phyloP scores from a whole-genome alignment of 2,113 vertebrate species.

The Rhinoptilus africanus region DNA sequence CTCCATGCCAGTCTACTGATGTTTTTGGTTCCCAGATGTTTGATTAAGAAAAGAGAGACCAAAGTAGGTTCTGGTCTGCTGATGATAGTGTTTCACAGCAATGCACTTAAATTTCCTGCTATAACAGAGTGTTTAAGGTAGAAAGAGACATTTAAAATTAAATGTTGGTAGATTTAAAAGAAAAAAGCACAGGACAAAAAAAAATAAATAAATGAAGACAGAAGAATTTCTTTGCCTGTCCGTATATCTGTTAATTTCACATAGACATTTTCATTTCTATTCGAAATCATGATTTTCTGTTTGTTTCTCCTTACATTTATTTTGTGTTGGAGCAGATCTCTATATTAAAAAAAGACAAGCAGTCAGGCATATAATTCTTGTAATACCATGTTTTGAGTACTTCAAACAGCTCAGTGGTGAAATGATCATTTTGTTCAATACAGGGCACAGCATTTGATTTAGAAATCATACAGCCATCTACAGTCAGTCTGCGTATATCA shows the following conservation, averaged over 20 bases:
- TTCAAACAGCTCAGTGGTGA: not conserved
- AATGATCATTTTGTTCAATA: not conserved
- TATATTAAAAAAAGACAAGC: not conserved
- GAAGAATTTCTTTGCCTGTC: not conserved
- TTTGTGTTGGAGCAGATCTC: not conserved
- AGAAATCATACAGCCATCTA: slow-evolving; percentile 48
- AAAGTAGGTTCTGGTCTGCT: slow-evolving; percentile 34
- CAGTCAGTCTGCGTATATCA: not conserved
- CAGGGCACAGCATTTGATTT: not conserved
- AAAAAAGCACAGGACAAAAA: not conserved
- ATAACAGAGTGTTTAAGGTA: slow-evolving; percentile 20
- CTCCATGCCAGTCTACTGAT: not conserved
- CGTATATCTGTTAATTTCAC: not conserved
- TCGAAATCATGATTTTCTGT: not conserved
- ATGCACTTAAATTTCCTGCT: slow-evolving; percentile 15
- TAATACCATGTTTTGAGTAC: not conserved
- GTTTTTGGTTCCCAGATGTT: slow-evolving; percentile 54
- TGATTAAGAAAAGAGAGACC: slow-evolving; percentile 31
- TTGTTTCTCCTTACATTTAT: not conserved
- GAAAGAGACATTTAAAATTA: slow-evolving; percentile 35
- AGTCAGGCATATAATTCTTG: not conserved
- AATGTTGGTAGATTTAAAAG: not conserved
- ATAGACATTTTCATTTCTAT: not conserved
- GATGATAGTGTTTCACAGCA: slow-evolving; percentile 45
- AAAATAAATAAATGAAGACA: not conserved